Base-by-base conservation (phyloP, 2,113 vertebrate species). In the Cynoglossus semilaevis region DNA sequence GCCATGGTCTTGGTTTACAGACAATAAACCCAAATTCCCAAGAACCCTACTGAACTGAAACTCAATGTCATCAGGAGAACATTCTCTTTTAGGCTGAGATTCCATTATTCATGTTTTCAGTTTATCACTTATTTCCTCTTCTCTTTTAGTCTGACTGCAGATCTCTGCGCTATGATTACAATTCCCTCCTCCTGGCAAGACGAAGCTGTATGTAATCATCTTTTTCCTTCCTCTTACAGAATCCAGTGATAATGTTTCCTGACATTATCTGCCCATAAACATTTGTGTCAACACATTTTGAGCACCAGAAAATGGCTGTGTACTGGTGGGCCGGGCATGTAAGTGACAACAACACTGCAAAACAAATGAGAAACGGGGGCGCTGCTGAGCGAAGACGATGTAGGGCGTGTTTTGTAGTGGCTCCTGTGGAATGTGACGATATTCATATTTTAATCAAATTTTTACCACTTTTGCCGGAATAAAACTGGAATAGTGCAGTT, bases 191-290 rank as follows among this genome's bases (percentile, higher is more conserved):
- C 22, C 22, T 29, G 22, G 22, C 22, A 29, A 29, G 22, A 29
- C 22, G 22, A 6, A 29, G 22, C 22, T 15, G n/a, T 17, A 15
- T 15, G 10, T 11, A 11, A 50, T 52, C 41, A 35, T 41, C 11
- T 55, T 71, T 41, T 49, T 35, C 49, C 17, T 46, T 50, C 48
- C 49, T 49, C 37, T 47, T 34, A 51, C 49, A 22, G 66, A 51
- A 60, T 71, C 63, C 51, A 54, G 58, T 22, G 43, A 79, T 84
- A 77, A 85, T 81, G 54, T 68, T 79, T 74, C 74, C 55, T 72
- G 61, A 71, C 63, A 63, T n/a, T n/a, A n/a, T n/a, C 14, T 41
- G 58, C 36, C 55, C 56, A 72, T 71, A 80, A 72, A 70, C 59
- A 63, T 51, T 67, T 13, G 37, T 18, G 11, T 16, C 17, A 36